phyloP scores from a whole-genome alignment of 2,113 vertebrate genomes.

The Thinocorus orbignyianus region DNA sequence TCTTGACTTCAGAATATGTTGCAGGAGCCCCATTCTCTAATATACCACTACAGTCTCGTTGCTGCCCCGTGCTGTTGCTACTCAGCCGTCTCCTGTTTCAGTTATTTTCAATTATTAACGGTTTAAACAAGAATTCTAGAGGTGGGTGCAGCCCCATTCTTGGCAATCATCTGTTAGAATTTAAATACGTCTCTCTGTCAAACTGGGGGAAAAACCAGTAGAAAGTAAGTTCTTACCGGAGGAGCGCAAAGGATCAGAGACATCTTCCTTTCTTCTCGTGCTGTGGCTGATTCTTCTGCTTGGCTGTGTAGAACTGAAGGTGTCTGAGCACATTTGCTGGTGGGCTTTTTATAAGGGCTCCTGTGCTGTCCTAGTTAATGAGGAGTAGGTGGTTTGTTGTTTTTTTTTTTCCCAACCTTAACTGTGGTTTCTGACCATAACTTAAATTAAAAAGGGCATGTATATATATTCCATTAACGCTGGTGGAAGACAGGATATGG shows the following conservation, averaged over 20 bases:
- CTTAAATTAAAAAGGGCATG: background rate
- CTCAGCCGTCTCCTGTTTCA: background rate
- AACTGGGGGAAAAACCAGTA: fast-evolving
- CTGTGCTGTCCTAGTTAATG: background rate
- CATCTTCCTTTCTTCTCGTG: background rate
- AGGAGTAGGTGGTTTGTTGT: no score
- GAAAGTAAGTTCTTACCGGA: constrained; percentile 19
- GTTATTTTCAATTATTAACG: background rate
- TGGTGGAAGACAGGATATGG: constrained; percentile 10
- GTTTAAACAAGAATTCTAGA: background rate
- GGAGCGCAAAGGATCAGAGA: background rate
- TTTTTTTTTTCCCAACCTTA: background rate
- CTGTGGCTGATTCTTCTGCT: background rate
- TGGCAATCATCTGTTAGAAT: background rate
- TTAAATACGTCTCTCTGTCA: background rate
- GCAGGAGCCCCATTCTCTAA: background rate
- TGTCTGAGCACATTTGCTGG: background rate
- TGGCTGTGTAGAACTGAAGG: background rate
- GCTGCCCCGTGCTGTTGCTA: background rate
- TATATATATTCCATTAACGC: constrained; percentile 4
- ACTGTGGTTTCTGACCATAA: constrained; percentile 38
- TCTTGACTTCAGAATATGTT: background rate
- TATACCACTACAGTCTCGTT: fast-evolving
- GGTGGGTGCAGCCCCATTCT: background rate
- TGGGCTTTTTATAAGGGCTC: constrained; percentile 49